phyloP scores from a whole-genome alignment of 2,113 vertebrate species.

The Mustela lutreola region DNA sequence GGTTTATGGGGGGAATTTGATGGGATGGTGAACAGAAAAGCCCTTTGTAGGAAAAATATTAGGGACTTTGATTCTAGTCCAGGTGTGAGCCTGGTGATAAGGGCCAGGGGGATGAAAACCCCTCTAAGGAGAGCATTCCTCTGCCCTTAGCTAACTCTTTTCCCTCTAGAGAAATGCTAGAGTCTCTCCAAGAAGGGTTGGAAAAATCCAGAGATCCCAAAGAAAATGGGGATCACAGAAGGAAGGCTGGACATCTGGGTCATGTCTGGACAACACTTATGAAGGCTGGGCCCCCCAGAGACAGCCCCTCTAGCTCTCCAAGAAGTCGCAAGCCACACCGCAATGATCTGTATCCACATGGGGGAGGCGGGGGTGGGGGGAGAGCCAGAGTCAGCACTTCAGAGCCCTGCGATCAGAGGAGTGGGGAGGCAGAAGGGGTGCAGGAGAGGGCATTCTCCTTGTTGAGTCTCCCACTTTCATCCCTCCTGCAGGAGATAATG shows the following conservation, averaged over 20 bases:
- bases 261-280: not conserved
- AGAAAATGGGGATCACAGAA: not conserved
- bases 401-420: not conserved
- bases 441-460: not conserved
- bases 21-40: not conserved
- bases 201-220: not conserved
- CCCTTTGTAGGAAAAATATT: not conserved
- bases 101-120: not conserved
- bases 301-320: not conserved
- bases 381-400: not conserved
- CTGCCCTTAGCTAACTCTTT: not conserved
- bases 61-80: not conserved
- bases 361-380: too few relatives aligned
- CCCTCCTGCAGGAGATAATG: not conserved
- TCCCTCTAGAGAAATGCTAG: not conserved
- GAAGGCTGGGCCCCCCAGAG: not conserved
- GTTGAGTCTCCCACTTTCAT: not conserved
- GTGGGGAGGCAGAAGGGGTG: not conserved
- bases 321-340: not conserved
- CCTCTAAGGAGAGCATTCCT: not conserved
- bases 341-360: not conserved
- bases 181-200: not conserved
- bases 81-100: not conserved
- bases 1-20: not conserved
- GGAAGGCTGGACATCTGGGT: not conserved